Conservation (phyloP, 2,888 invertebrate species). For the Sarcophaga carnaria region DNA sequence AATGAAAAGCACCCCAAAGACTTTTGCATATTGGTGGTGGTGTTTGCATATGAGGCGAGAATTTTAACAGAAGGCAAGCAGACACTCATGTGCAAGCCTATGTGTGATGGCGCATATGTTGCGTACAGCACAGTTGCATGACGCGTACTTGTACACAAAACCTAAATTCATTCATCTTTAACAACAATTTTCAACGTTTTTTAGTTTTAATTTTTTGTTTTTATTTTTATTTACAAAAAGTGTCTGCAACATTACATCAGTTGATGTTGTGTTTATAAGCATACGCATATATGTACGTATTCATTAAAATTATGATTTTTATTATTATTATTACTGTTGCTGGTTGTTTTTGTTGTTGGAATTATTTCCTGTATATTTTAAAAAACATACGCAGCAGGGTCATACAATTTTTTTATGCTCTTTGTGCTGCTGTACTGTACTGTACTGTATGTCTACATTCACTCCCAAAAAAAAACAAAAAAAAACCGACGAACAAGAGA, state of each 20-base stretch:
- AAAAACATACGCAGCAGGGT: conserved; percentile 51
- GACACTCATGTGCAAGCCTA: too few relatives aligned
- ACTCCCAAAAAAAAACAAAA: background rate
- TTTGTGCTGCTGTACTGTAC: background rate
- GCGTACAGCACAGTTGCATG: conserved; percentile 39
- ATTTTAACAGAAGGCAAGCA: background rate
- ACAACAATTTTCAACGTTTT: conserved; percentile 4
- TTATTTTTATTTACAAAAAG: conserved; percentile 29
- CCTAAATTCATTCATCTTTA: conserved; percentile 54
- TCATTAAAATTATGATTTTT: conserved; percentile 40
- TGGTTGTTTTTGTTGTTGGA: conserved; percentile 36
- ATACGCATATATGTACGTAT: background rate
- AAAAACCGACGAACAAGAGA: background rate
- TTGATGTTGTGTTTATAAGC: conserved; percentile 12
- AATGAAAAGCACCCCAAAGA: conserved; percentile 53
- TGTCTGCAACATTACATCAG: conserved; percentile 47
- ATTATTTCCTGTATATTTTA: conserved; percentile 59
- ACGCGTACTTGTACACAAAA: conserved; percentile 38
- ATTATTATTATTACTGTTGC: conserved; percentile 2
- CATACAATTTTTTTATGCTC: conserved; percentile 31
- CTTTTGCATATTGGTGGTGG: conserved; percentile 8
- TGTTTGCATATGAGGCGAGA: conserved; percentile 3
- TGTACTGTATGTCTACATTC: conserved; percentile 19
- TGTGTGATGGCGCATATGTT: conserved; percentile 38
- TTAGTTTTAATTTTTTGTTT: conserved; percentile 13